Conservation (phyloP, 2,888 invertebrate species). For the Margaritifera margaritifera region DNA sequence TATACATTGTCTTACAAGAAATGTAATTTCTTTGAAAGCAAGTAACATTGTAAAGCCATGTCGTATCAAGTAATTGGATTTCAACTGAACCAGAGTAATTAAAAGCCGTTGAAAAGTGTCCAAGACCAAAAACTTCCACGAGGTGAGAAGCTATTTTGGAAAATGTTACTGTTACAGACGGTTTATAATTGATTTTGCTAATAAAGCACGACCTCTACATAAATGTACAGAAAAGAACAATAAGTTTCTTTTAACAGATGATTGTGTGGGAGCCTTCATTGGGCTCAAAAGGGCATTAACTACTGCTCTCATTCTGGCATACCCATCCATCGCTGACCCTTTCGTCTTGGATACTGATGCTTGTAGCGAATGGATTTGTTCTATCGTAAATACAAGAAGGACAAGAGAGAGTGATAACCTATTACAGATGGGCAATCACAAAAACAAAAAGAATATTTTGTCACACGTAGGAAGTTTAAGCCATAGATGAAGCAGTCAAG, state of each 20-base stretch:
- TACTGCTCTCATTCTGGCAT: neutral
- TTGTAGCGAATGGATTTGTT: constrained; percentile 14
- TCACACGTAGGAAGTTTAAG: constrained; percentile 27
- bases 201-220: no score
- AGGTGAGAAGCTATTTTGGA: no score
- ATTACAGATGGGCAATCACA: constrained; percentile 17
- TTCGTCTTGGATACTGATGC: constrained; percentile 21
- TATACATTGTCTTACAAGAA: no score
- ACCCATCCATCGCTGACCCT: neutral
- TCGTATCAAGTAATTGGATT: constrained; percentile 28
- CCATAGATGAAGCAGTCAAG: constrained; percentile 18
- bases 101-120: no score
- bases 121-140: no score
- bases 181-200: constrained; percentile 29
- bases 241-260: constrained; percentile 22
- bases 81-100: constrained; percentile 31
- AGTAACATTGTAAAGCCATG: constrained; percentile 39
- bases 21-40: constrained; percentile 30
- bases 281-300: neutral
- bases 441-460: constrained; percentile 26
- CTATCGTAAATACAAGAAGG: constrained; percentile 23
- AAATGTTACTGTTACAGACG: constrained; percentile 46
- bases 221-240: constrained; percentile 10
- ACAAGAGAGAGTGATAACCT: constrained; percentile 21
- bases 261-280: constrained; percentile 10